Conservation (phyloP, 2,113 vertebrate species). For the human (Homo sapiens) region GRCh38 chr6:163268501-163269000, state of each 20-base stretch:
- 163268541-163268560: neutral
- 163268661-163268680: neutral
- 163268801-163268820: neutral
- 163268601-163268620: neutral
- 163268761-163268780: neutral
- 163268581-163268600: neutral
- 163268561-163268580: neutral
- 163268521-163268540: neutral
- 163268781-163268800: neutral
- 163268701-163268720: neutral
- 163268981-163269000: neutral
- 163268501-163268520: neutral
- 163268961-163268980: neutral
- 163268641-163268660: neutral
- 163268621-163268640: neutral
- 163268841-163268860: neutral
- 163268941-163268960: neutral
- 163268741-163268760: neutral
- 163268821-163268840: neutral
- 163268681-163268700: neutral
- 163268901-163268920: neutral
- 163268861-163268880: neutral
- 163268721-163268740: conserved; percentile 22
- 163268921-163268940: neutral
- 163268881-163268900: neutral